phyloP scores from a whole-genome alignment of 2,888 invertebrate species.

The Lochmaea crataegi region DNA sequence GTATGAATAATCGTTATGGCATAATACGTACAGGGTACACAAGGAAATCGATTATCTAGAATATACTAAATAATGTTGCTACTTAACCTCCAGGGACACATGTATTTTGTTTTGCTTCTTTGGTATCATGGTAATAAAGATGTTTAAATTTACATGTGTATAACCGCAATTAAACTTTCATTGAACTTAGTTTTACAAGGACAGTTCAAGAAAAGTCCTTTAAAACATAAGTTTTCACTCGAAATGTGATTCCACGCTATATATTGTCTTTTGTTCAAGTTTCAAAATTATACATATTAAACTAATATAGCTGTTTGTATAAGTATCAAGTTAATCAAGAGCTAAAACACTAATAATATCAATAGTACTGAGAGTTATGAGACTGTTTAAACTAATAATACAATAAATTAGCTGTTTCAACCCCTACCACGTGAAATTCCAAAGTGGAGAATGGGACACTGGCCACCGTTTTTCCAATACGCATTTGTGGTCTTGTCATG shows the following conservation, averaged over 20 bases:
- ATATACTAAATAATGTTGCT: neutral
- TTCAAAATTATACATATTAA: neutral
- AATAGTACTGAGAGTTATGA: neutral
- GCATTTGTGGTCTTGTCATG: too few species aligned
- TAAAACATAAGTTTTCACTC: too few species aligned
- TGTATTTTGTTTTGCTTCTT: neutral
- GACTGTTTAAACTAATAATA: neutral
- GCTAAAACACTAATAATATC: neutral
- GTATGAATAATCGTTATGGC: constrained; percentile 12
- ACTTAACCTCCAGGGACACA: neutral
- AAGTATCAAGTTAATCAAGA: neutral
- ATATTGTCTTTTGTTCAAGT: neutral
- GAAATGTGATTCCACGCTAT: neutral
- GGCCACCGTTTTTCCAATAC: too few species aligned
- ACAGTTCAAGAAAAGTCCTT: too few species aligned
- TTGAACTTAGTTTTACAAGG: too few species aligned
- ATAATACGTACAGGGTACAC: constrained; percentile 2
- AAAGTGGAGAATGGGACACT: too few species aligned
- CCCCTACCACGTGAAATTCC: too few species aligned
- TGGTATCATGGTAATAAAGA: neutral
- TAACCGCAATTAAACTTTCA: too few species aligned
- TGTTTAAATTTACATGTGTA: too few species aligned
- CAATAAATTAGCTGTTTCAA: too few species aligned
- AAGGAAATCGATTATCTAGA: constrained; percentile 1
- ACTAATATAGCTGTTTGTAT: neutral